These are phyloP conservation scores for Ferrisia virgata DNA, from an alignment of 2,888 invertebrate species.

Conservation along the genomic window DNA sequence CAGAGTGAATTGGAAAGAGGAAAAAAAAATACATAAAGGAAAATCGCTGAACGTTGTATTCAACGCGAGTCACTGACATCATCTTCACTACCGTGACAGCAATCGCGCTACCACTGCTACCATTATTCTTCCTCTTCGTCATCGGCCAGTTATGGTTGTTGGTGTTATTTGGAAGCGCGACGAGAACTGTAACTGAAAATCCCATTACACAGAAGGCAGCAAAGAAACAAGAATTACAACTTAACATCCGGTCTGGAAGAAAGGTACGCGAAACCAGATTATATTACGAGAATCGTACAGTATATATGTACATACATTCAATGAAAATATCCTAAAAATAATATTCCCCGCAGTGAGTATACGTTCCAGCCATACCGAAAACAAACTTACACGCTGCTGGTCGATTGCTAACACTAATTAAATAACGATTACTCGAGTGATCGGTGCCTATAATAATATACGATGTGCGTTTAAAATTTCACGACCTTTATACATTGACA, in stretches of 20 bases:
- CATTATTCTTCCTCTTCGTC: constrained; percentile 18
- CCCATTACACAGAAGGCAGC: constrained; percentile 31
- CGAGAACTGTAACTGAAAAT: constrained; percentile 43
- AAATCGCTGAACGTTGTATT: constrained; percentile 19
- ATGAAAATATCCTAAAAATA: constrained; percentile 11
- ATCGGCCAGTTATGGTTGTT: constrained; percentile 30
- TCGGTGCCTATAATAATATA: too few species aligned
- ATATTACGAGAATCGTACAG: constrained; percentile 24
- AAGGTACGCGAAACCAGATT: constrained; percentile 42
- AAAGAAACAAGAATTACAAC: constrained; percentile 43
- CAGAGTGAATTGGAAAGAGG: not conserved
- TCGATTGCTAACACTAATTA: not conserved
- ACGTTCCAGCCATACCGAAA: not conserved
- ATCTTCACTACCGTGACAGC: constrained; percentile 45
- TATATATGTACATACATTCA: too few species aligned
- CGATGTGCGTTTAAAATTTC: too few species aligned
- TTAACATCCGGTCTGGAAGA: constrained; percentile 41
- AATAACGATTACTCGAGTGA: not conserved
- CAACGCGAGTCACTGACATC: constrained; percentile 44
- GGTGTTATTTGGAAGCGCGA: constrained; percentile 41
- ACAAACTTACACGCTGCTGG: not conserved
- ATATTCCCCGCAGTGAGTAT: not conserved
- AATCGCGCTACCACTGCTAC: constrained; percentile 30
- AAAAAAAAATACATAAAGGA: constrained; percentile 9
- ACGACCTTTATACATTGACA: not conserved